phyloP scores from a whole-genome alignment of 2,113 vertebrate genomes.

The Cettia cetti region DNA sequence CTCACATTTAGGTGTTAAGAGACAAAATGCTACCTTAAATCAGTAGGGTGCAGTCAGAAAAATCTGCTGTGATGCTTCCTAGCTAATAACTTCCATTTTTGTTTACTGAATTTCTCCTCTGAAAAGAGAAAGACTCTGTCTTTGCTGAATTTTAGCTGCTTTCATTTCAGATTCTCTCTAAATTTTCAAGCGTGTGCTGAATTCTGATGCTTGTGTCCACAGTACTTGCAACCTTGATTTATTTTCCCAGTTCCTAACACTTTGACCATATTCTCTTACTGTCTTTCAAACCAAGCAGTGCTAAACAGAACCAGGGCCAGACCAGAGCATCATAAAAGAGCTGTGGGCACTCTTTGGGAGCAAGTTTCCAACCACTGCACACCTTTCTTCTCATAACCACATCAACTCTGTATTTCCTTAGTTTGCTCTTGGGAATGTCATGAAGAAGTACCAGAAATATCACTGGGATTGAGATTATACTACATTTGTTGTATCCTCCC shows the following conservation, averaged over 20 bases:
- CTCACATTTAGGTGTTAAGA: neutral
- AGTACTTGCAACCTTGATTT: neutral
- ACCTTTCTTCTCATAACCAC: neutral
- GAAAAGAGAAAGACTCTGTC: neutral
- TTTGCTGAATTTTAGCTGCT: neutral
- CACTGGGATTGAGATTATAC: neutral
- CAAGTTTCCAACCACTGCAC: neutral
- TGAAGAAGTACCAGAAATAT: neutral
- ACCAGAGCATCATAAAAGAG: neutral
- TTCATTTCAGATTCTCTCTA: neutral
- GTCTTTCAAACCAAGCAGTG: neutral
- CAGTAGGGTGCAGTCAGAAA: neutral
- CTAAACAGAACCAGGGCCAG: neutral
- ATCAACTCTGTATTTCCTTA: neutral
- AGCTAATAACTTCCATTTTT: neutral
- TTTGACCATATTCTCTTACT: fast-evolving
- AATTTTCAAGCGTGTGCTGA: neutral
- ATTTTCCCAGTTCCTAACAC: neutral
- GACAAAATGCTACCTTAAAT: neutral
- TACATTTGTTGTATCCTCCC: neutral
- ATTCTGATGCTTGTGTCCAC: neutral
- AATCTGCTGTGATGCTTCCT: neutral
- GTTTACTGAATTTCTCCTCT: neutral
- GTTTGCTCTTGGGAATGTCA: neutral
- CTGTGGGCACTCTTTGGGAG: neutral